Evolutionary conservation across 1,140 invertebrate genomes (phyloP), one percentile per base, ranked within the genome.

Genomic region (Grapholita molesta): DNA sequence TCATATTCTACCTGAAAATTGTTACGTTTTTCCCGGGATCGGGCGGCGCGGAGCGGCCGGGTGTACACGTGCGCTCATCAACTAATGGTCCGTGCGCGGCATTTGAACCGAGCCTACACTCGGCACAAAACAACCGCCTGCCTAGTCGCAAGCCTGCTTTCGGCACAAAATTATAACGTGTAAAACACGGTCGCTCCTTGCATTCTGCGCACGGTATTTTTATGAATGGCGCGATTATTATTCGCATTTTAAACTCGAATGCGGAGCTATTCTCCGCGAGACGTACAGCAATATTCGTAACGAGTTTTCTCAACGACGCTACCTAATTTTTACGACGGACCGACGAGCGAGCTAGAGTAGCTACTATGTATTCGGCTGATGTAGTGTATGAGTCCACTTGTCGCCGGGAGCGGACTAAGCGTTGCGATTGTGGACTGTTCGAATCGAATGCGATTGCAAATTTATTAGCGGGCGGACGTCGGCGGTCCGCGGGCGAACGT

Each of bases 171-270:
- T 91, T 91, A 91, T 91, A 89, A 91, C 89, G 86, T 91, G 88
- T 89, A 89, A 89, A 89, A 88, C 85, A 88, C 84, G 83, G 84
- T 80, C 84, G 82, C 85, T 90, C 84, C 87, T 89, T 88, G 85
- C 85, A 83, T 91, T 91, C 85, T 83, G 86, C 86, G 86, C 86
- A 89, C 86, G 80, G 85, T 84, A 89, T 88, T 91, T 91, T 88
- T 89, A 89, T 91, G 89, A 91, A 91, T 89, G 82, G 84, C 75
- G 68, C 87, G 87, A 91, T 91, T 89, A 91, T 91, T 91, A 89
- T 91, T 83, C 85, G 86, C 87, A 89, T 91, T 91, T 91, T 89
- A 91, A 91, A 91, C 87, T 85, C 87, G 85, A 91, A 91, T 91
- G 82, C 87, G 74, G 83, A 70, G 73, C 86, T 81, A 86, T 90